These are phyloP conservation scores for Harpalus rufipes DNA, from an alignment of 2,888 invertebrate genomes.

Conservation along the genomic window DNA sequence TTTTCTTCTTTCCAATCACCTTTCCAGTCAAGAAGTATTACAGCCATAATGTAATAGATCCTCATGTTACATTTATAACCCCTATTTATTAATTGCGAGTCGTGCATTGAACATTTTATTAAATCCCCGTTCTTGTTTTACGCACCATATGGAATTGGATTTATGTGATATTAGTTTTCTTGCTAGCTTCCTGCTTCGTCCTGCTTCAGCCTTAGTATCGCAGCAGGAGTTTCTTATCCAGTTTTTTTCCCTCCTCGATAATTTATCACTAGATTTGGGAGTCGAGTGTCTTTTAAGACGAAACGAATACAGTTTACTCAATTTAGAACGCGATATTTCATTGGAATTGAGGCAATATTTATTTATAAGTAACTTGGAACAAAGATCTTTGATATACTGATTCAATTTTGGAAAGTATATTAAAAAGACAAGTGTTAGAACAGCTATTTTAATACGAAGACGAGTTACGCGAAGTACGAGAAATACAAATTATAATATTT, in stretches of 20 bases:
- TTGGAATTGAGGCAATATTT: not conserved
- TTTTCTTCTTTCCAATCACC: too few species aligned
- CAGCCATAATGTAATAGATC: not conserved
- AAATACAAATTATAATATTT: too few species aligned
- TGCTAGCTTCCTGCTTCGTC: slow-evolving; percentile 8
- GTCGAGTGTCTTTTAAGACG: slow-evolving; percentile 27
- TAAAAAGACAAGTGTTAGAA: too few species aligned
- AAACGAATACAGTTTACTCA: not conserved
- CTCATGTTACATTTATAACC: not conserved
- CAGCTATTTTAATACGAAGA: too few species aligned
- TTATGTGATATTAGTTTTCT: slow-evolving; percentile 58
- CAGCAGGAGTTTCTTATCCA: slow-evolving; percentile 51
- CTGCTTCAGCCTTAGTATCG: slow-evolving; percentile 1
- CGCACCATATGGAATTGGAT: slow-evolving; percentile 56
- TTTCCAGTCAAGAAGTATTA: too few species aligned
- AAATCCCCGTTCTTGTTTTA: slow-evolving; percentile 39
- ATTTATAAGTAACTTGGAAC: not conserved
- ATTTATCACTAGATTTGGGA: slow-evolving; percentile 56
- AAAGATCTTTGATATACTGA: not conserved
- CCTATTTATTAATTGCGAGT: slow-evolving; percentile 18
- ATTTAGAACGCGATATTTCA: not conserved
- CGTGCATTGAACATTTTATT: slow-evolving; percentile 40
- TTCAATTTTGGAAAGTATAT: not conserved
- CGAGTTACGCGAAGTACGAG: too few species aligned
- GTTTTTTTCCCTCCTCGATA: slow-evolving; percentile 28